phyloP scores from a whole-genome alignment of 2,888 invertebrate species.

The Hemicrepidius hirtus region DNA sequence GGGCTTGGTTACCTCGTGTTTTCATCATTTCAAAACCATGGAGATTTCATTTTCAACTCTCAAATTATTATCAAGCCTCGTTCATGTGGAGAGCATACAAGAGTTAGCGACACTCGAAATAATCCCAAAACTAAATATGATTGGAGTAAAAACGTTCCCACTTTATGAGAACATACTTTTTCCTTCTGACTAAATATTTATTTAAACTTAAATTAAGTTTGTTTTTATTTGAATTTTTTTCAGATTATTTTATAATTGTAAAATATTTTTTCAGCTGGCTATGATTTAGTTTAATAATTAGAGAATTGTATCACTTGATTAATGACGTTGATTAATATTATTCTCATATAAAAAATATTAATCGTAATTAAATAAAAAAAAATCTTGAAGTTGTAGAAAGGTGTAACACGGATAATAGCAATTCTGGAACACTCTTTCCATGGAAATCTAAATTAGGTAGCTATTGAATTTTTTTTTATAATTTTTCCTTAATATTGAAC shows the following conservation, averaged over 20 bases:
- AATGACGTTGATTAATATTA: too few relatives aligned
- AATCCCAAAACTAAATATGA: conserved; percentile 21
- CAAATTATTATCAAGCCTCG: conserved; percentile 20
- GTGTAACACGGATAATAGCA: too few relatives aligned
- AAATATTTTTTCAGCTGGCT: too few relatives aligned
- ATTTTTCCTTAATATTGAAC: too few relatives aligned
- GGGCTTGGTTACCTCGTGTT: neutral
- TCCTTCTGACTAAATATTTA: neutral
- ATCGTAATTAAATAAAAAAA: too few relatives aligned
- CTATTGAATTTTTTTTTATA: too few relatives aligned
- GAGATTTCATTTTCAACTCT: conserved; percentile 13
- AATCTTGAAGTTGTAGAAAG: too few relatives aligned
- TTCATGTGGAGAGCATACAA: neutral
- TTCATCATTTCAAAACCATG: conserved; percentile 14
- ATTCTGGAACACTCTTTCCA: too few relatives aligned
- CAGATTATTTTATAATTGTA: too few relatives aligned
- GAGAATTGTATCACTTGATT: too few relatives aligned
- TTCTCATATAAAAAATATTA: too few relatives aligned
- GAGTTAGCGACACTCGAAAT: conserved; percentile 14
- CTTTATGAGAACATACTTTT: neutral
- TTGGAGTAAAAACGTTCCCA: neutral
- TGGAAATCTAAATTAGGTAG: neutral
- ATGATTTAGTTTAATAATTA: too few relatives aligned
- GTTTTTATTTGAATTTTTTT: neutral
- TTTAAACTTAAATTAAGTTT: neutral